Conservation (phyloP, 2,797 vertebrate species). For the Muraenolepis orangiensis region DNA sequence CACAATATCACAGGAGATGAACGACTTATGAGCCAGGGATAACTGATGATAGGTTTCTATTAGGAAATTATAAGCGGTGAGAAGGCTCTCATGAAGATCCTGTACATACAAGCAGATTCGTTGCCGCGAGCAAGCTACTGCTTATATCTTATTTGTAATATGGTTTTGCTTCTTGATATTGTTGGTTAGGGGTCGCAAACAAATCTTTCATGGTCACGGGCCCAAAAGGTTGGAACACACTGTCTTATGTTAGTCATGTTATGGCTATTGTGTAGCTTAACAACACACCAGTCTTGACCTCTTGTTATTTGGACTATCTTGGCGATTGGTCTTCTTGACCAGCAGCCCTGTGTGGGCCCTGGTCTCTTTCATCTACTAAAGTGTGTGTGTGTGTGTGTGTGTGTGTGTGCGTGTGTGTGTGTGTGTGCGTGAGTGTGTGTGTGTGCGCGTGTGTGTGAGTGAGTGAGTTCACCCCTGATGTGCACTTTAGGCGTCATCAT, state of each 20-base stretch:
- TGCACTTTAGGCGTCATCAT: constrained; percentile 50
- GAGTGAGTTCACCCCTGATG: constrained; percentile 20
- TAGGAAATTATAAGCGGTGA: background rate
- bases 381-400: background rate
- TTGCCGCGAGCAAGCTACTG: background rate
- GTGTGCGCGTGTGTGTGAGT: background rate
- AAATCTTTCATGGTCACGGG: background rate
- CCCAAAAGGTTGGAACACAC: background rate
- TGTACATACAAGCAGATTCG: background rate
- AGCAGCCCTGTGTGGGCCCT: background rate
- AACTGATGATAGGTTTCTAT: background rate
- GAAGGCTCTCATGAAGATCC: background rate
- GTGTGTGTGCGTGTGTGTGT: background rate
- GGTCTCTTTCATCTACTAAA: constrained; percentile 15
- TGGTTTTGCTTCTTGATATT: background rate
- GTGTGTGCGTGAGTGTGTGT: background rate
- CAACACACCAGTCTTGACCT: background rate
- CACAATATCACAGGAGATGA: background rate
- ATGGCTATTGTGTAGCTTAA: background rate
- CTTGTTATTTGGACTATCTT: background rate
- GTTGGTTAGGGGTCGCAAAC: background rate
- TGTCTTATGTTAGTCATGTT: background rate
- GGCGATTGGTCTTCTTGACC: background rate
- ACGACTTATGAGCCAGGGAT: background rate
- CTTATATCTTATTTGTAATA: background rate